Base-by-base conservation (phyloP, 2,797 vertebrate species). In the Leuciscus waleckii region DNA sequence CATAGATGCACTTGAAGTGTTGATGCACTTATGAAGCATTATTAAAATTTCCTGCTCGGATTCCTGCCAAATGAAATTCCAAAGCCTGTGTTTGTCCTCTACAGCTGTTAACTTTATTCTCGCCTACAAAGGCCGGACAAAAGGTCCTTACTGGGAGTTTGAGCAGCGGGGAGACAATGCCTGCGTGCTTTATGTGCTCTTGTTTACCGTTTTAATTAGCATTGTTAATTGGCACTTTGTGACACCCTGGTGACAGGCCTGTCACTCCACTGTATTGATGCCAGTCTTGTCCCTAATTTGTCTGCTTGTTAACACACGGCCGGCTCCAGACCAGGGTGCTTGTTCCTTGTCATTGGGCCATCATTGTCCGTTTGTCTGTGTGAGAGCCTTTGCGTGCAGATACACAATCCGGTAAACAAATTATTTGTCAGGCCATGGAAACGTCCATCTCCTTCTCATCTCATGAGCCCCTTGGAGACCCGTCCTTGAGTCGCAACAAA, bases 191-290 rank as follows among this genome's bases (percentile, higher is more conserved):
- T 93, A 91, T 93, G 92, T 91, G 95, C 95, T 95, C 94, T 95
- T 96, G 94, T 96, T 97, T 96, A 96, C 96, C 95, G 95, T 95
- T 95, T 96, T 98, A 97, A 98, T 98, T 98, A 98, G 96, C 96
- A 97, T 96, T 97, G 96, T 96, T 98, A 98, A 98, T 98, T 97
- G 96, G 96, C 93, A 96, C 94, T 90, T 95, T 95, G 94, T 98
- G 96, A 97, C 97, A 96, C 93, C 92, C 93, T 91, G 91, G 94
- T 95, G 96, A 96, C 95, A 96, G 95, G 95, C 93, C 96, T 97
- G 96, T 94, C 95, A 95, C 86, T 92, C 91, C 90, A 88, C 90
- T 77, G 84, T 95, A 95, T 96, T 94, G 95, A 96, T 95, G 94
- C 86, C 90, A 91, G 61, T 85, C 92, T 93, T 90, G 93, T 94